A percentile compares a stretch with the other conserved stretches of the same genome.
phyloP scores from a whole-genome alignment of 2,797 vertebrate genomes.

The Myotis pilosus region DNA sequence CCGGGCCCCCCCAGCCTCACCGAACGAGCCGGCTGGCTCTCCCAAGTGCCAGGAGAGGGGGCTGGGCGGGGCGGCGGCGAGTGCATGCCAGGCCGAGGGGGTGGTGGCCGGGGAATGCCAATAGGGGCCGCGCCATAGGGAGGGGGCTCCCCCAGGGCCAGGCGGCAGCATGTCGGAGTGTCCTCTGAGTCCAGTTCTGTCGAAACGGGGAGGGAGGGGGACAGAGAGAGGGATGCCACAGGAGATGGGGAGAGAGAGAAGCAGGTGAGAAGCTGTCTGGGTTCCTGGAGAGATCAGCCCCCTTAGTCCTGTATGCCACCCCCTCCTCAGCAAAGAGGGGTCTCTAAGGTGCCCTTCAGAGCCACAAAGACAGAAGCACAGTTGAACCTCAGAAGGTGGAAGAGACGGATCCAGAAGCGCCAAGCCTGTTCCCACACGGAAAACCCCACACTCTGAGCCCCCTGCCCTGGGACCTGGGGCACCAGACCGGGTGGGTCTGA shows the following conservation, averaged over 20 bases:
- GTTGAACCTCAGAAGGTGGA: neutral
- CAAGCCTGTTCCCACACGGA: neutral
- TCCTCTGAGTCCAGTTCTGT: constrained; percentile 82
- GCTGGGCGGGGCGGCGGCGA: constrained; percentile 92
- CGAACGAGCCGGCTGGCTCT: constrained; percentile 92
- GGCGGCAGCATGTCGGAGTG: constrained; percentile 74
- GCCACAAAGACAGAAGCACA: constrained; percentile 46
- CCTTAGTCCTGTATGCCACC: neutral
- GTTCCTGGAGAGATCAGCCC: neutral
- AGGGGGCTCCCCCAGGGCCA: constrained; percentile 77
- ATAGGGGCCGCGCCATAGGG: constrained; percentile 78
- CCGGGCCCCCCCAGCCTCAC: constrained; percentile 86
- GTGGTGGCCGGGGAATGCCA: constrained; percentile 80
- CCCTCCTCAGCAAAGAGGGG: neutral
- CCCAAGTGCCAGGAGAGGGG: constrained; percentile 91
- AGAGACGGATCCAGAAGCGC: neutral
- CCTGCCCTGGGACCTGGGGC: neutral
- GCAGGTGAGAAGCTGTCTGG: constrained; percentile 45
- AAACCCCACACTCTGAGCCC: neutral
- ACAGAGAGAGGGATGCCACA: neutral
- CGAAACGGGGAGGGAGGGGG: neutral
- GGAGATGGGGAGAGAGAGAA: neutral
- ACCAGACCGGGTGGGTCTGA: constrained; percentile 31
- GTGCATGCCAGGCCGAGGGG: constrained; percentile 91
- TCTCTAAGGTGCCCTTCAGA: neutral